These are phyloP conservation scores for Caenorhabditis macrosperma DNA, from an alignment of 2,888 invertebrate genomes.

Conservation along the genomic window DNA sequence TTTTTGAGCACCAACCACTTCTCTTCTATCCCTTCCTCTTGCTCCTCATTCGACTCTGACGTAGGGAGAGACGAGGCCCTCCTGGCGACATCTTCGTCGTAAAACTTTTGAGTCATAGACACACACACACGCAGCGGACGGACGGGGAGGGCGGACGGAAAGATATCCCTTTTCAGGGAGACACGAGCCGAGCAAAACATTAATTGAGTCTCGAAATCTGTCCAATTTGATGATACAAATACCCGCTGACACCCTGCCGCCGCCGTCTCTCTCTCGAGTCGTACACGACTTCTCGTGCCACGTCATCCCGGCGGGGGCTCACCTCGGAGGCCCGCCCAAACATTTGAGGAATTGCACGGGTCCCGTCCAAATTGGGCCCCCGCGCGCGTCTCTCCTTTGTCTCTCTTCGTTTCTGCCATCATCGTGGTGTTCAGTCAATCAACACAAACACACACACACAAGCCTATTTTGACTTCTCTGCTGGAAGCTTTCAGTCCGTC, in stretches of 20 bases:
- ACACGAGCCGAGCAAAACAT: slow-evolving; percentile 15
- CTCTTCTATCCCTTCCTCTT: background rate
- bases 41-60: background rate
- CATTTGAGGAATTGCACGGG: background rate
- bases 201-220: slow-evolving; percentile 53
- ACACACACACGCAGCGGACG: background rate
- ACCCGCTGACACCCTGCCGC: slow-evolving; percentile 31
- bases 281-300: background rate
- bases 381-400: background rate
- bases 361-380: slow-evolving; percentile 9
- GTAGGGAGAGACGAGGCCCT: background rate
- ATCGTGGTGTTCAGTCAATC: slow-evolving; percentile 6
- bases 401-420: background rate
- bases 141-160: background rate
- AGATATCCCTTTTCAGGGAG: slow-evolving; percentile 43
- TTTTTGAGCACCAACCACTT: background rate
- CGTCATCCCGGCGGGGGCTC: too few relatives aligned
- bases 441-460: background rate
- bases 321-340: too few relatives aligned
- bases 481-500: background rate
- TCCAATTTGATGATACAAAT: slow-evolving; percentile 50
- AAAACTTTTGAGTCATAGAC: slow-evolving; percentile 43
- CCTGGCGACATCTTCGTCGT: slow-evolving; percentile 19
- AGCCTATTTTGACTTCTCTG: background rate
- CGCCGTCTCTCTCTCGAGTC: slow-evolving; percentile 3